A percentile compares a stretch with the other conserved stretches of the same genome.
Conservation (phyloP, 2,888 invertebrate genomes). For the Sicus ferrugineus region DNA sequence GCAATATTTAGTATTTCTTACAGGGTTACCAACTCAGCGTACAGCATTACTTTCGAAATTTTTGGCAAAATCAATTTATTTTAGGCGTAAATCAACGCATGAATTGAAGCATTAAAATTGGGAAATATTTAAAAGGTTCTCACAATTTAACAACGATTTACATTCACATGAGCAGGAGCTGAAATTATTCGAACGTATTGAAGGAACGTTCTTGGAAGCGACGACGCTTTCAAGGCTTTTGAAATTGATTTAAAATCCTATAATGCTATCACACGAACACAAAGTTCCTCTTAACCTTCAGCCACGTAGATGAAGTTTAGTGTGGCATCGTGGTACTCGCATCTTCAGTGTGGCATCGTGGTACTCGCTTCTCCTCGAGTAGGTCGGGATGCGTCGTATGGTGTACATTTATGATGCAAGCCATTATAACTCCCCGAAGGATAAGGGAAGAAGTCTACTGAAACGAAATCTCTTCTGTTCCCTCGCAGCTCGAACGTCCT, state of each 20-base stretch:
- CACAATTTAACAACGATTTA: slow-evolving; percentile 13
- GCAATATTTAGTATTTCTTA: too few relatives aligned
- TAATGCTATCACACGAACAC: not conserved
- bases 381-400: too few relatives aligned
- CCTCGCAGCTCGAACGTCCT: too few relatives aligned
- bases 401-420: too few relatives aligned
- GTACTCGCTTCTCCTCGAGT: too few relatives aligned
- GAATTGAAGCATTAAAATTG: slow-evolving; percentile 25
- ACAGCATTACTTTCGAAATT: slow-evolving; percentile 5
- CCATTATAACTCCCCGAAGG: too few relatives aligned
- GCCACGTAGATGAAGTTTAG: not conserved
- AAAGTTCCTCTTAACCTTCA: not conserved
- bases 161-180: too few relatives aligned
- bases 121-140: slow-evolving; percentile 15
- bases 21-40: slow-evolving; percentile 8
- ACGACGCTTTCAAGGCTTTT: not conserved
- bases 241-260: not conserved
- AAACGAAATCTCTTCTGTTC: too few relatives aligned
- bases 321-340: not conserved
- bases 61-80: slow-evolving; percentile 16
- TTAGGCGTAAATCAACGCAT: slow-evolving; percentile 20
- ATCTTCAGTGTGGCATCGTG: too few relatives aligned
- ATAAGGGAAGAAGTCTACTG: too few relatives aligned
- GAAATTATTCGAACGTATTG: too few relatives aligned
- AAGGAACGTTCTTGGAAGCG: not conserved